A percentile compares a stretch with the other conserved stretches of the same genome.
Evolutionary conservation across 2,113 vertebrate species (phyloP).

Genomic region (Siphamia tubifer): DNA sequence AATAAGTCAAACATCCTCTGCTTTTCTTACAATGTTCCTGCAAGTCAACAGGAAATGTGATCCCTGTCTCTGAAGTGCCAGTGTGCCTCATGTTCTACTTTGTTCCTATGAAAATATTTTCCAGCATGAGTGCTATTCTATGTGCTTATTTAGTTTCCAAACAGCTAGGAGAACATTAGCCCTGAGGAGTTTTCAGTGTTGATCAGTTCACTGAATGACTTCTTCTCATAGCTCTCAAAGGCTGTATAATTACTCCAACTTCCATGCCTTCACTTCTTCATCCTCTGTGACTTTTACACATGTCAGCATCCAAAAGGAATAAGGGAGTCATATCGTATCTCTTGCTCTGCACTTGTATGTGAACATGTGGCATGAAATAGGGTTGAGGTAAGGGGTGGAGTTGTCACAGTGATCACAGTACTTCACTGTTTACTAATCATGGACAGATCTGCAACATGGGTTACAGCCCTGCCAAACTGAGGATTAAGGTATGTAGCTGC

Average conservation of each 20-base stretch:
- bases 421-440: slow-evolving; percentile 57
- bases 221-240: slow-evolving; percentile 73
- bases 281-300: slow-evolving; percentile 29
- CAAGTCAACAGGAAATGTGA: slow-evolving; percentile 61
- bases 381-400: slow-evolving; percentile 27
- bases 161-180: slow-evolving; percentile 75
- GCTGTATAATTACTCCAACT: slow-evolving; percentile 56
- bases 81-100: slow-evolving; percentile 58
- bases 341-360: slow-evolving; percentile 32
- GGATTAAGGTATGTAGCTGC: slow-evolving; percentile 71
- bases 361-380: slow-evolving; percentile 28
- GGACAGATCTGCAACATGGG: slow-evolving; percentile 40
- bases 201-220: slow-evolving; percentile 69
- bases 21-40: slow-evolving; percentile 29
- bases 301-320: slow-evolving; percentile 51
- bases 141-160: slow-evolving; percentile 75
- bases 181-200: slow-evolving; percentile 68
- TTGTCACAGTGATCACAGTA: slow-evolving; percentile 37
- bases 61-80: slow-evolving; percentile 58
- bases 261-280: slow-evolving; percentile 44
- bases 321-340: slow-evolving; percentile 34
- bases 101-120: slow-evolving; percentile 72
- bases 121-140: slow-evolving; percentile 70
- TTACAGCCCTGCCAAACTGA: slow-evolving; percentile 61
- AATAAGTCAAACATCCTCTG: slow-evolving; percentile 20